Conservation (phyloP, 2,113 vertebrate genomes). For the Chrysochloris asiatica region DNA sequence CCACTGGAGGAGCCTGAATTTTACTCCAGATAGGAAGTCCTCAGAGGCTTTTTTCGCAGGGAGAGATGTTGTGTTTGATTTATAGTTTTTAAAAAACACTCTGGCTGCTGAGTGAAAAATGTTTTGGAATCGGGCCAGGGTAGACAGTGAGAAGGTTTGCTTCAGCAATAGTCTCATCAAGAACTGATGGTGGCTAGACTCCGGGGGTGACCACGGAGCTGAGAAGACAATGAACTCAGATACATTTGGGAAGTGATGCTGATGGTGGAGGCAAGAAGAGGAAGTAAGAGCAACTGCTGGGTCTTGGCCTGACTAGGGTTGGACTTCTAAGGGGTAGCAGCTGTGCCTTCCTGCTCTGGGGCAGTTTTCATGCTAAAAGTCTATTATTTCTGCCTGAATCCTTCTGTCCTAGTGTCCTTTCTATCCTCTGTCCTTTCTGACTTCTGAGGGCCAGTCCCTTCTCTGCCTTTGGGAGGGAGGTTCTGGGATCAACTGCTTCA, state of each 20-base stretch:
- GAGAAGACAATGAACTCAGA: background rate
- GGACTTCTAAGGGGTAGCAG: background rate
- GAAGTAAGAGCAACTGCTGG: background rate
- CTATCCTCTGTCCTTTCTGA: background rate
- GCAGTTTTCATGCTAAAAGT: background rate
- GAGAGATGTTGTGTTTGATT: background rate
- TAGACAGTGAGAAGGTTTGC: background rate
- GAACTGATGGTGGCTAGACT: rapidly evolving
- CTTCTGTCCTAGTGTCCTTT: background rate
- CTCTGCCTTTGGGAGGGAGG: background rate
- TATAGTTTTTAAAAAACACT: background rate
- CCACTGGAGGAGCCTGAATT: background rate
- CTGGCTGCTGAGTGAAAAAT: background rate
- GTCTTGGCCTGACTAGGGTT: background rate
- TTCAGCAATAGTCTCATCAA: background rate
- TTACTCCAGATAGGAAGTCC: background rate
- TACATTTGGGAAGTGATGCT: rapidly evolving
- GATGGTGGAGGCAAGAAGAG: rapidly evolving
- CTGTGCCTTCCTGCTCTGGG: background rate
- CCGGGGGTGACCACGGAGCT: background rate
- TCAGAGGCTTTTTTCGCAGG: background rate
- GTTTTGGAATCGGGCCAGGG: background rate
- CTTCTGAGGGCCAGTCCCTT: background rate
- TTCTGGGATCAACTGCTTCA: background rate
- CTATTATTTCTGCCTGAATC: background rate